These are phyloP conservation scores for Callinectes sapidus DNA, from an alignment of 2,888 invertebrate species.

Conservation along the genomic window DNA sequence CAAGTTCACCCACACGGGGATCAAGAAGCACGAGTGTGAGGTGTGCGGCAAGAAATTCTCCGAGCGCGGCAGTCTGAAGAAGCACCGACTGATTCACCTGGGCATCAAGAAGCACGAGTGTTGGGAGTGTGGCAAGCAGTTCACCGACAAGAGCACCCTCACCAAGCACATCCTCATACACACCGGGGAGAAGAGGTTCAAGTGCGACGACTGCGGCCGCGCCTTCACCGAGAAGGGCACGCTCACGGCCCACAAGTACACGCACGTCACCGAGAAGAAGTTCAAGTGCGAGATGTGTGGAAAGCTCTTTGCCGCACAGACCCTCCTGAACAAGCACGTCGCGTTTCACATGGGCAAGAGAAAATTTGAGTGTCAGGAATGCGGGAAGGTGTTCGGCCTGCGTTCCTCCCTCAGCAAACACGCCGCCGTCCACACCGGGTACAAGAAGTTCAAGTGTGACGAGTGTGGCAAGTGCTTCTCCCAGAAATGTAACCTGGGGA, in stretches of 20 bases:
- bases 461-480: not conserved
- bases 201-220: not conserved
- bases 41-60: not conserved
- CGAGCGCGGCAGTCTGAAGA: not conserved
- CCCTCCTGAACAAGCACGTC: not conserved
- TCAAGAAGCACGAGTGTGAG: not conserved
- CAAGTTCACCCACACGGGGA: not conserved
- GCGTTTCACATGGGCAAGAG: not conserved
- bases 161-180: not conserved
- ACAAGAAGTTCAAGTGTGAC: constrained; percentile 29
- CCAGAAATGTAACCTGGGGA: not conserved
- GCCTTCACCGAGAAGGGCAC: constrained; percentile 2
- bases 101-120: not conserved
- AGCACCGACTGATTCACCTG: not conserved
- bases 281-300: not conserved
- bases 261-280: not conserved
- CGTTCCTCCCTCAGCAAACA: not conserved
- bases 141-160: not conserved
- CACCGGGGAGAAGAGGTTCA: no score
- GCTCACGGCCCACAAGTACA: not conserved
- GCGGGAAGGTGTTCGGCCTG: not conserved
- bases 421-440: not conserved
- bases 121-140: not conserved
- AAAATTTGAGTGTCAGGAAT: constrained; percentile 9
- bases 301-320: not conserved